These are phyloP conservation scores for Hippopotamus amphibius DNA, from an alignment of 2,113 vertebrate species.

Conservation along the genomic window DNA sequence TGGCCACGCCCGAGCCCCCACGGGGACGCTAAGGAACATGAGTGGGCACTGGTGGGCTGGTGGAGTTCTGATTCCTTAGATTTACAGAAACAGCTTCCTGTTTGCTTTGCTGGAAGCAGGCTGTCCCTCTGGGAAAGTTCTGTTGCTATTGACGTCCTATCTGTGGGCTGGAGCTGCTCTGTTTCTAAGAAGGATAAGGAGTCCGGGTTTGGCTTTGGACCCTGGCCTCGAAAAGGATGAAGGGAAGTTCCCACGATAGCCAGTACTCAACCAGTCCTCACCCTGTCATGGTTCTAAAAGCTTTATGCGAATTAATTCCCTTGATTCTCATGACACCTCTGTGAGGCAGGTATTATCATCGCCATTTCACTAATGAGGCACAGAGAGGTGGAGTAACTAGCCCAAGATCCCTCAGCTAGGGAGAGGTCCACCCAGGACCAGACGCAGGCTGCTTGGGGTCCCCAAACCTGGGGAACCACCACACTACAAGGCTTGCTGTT, in stretches of 20 bases:
- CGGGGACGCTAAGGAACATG: not conserved
- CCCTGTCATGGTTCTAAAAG: not conserved
- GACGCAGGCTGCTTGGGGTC: not conserved
- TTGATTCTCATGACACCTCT: not conserved
- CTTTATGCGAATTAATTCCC: not conserved
- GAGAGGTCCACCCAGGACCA: not conserved
- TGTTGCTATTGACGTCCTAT: not conserved
- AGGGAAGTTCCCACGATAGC: accelerated
- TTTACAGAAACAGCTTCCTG: not conserved
- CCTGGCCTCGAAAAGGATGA: not conserved
- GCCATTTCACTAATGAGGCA: not conserved
- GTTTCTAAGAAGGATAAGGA: not conserved
- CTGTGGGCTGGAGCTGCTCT: not conserved
- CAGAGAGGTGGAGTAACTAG: not conserved
- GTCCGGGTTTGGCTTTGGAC: not conserved
- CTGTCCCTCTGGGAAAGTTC: not conserved
- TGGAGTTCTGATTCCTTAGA: not conserved
- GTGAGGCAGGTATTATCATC: accelerated
- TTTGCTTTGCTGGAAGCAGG: not conserved
- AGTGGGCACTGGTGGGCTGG: not conserved
- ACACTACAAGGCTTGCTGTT: not conserved
- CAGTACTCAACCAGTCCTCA: not conserved
- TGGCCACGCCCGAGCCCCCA: not conserved
- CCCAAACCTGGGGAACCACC: not conserved
- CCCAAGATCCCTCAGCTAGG: not conserved